Conservation (phyloP, 2,797 vertebrate species). For the Paguma larvata region DNA sequence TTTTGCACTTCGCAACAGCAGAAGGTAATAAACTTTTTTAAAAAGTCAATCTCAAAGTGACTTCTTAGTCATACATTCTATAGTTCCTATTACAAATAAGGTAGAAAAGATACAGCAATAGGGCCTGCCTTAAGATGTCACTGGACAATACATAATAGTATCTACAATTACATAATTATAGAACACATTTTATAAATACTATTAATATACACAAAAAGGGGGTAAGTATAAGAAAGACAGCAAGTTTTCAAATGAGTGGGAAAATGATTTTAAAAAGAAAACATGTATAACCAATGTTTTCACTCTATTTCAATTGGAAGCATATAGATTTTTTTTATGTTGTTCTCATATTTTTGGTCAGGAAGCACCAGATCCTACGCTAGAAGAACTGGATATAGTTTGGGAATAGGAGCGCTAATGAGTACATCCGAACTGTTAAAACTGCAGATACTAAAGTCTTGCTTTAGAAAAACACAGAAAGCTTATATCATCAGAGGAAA, state of each 20-base stretch:
- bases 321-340: conserved; percentile 59
- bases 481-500: conserved; percentile 24
- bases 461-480: conserved; percentile 65
- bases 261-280: conserved; percentile 85
- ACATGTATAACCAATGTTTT: conserved; percentile 63
- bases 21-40: conserved; percentile 82
- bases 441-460: conserved; percentile 76
- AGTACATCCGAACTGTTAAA: conserved; percentile 77
- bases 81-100: conserved; percentile 84
- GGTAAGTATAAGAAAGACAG: conserved; percentile 85
- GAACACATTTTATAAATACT: conserved; percentile 97
- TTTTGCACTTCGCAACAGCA: conserved; percentile 87
- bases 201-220: conserved; percentile 92
- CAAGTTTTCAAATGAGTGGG: conserved; percentile 85
- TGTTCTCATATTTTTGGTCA: conserved; percentile 68
- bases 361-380: conserved; percentile 64
- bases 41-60: conserved; percentile 84
- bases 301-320: conserved; percentile 85
- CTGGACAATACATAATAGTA: conserved; percentile 87
- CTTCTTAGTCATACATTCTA: conserved; percentile 87
- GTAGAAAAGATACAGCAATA: conserved; percentile 89
- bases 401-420: conserved; percentile 36
- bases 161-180: conserved; percentile 93
- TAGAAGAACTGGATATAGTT: conserved; percentile 52
- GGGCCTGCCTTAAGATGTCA: conserved; percentile 91